Base-by-base conservation (phyloP, 2,888 invertebrate genomes). In the Apotomis turbidana region DNA sequence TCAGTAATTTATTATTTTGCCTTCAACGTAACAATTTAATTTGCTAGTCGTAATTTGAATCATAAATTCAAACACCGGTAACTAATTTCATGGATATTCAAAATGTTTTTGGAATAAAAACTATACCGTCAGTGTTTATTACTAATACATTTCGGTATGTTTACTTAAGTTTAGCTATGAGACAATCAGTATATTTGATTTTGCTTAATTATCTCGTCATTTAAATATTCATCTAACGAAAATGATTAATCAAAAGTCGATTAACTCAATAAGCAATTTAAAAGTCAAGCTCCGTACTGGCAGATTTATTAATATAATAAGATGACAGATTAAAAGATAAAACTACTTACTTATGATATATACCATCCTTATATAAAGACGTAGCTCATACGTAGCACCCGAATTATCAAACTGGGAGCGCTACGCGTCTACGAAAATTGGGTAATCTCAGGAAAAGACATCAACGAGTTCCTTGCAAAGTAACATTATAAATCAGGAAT, bases 151-250 rank as follows among this genome's bases (percentile, higher is more conserved):
- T 13, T 51, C 15, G 10, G 27, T 41, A 4, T 61, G 49, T 61
- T 60, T 54, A 61, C 55, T 13, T 55, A 69, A 62, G 49, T 70
- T 41, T 62, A 38, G 8, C 46, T 57, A 13, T 55, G 38, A 41
- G 41, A 41, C 41, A 51, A 38, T 13, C 13, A 49, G 15, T 41
- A 10, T 46, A 54, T 66, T 62, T 61, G 15, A 61, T 61, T 71
- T 66, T 44, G 38, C 64, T 46, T 59, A 54, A 71, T 60, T 60
- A 54, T 38, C 66, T 41, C 55, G 13, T 66, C n/a, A 55, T 71
- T 71, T 67, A 61, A 61, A 71, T 71, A 67, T 71, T 67, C 41
- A 71, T 61, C 36, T 66, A 27, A 51, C 51, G 46, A 62, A 15
- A 55, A 44, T 51, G 5, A 57, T 68, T 71, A 61, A 71, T 71